Conservation (phyloP, 2,113 vertebrate species). For the Euleptes europaea region DNA sequence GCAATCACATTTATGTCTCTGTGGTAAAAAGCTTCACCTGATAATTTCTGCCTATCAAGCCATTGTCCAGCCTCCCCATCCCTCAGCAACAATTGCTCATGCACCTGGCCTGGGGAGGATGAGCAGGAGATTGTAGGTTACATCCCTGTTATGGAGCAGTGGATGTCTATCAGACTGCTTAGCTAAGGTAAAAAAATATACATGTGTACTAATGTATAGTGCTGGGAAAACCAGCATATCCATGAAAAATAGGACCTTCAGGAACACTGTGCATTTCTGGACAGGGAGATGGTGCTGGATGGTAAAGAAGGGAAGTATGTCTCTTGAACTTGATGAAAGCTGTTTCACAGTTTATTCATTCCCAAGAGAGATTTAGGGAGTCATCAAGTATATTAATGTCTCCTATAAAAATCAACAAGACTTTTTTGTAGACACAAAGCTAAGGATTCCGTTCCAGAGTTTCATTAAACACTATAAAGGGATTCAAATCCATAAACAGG, state of each 20-base stretch:
- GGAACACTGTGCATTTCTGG: background rate
- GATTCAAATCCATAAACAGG: background rate
- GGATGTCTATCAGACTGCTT: no score
- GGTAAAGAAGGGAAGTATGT: rapidly evolving
- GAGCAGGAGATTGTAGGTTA: no score
- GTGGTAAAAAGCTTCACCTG: no score
- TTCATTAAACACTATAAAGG: background rate
- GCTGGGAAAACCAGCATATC: background rate
- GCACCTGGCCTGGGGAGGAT: no score
- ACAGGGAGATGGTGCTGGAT: background rate
- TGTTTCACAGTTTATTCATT: background rate
- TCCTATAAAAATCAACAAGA: background rate
- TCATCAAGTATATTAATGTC: background rate
- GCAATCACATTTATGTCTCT: no score
- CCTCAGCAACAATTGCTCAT: no score
- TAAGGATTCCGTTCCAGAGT: background rate
- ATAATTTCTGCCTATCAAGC: no score
- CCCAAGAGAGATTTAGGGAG: background rate
- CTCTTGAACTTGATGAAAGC: background rate
- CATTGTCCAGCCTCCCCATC: no score
- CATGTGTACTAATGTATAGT: background rate
- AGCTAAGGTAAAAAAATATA: background rate
- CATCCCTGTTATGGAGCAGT: no score
- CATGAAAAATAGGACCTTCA: background rate
- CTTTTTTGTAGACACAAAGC: background rate